Conservation (phyloP, 2,113 vertebrate genomes). For the Jacana jacana region DNA sequence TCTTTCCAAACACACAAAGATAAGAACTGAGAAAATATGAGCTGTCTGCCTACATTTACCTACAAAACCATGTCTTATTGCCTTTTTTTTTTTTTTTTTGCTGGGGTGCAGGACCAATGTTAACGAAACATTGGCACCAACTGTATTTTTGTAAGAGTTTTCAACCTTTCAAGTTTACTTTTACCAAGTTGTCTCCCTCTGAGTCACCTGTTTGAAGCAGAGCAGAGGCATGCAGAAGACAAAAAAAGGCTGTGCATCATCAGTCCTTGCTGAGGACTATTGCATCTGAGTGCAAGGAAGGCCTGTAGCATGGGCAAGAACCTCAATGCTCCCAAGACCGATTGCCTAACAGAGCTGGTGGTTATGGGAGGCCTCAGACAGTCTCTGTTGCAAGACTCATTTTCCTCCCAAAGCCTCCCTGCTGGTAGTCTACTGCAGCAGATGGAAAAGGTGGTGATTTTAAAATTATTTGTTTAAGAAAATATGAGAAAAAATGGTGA, state of each 20-base stretch:
- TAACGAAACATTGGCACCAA: neutral
- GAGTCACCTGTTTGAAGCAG: neutral
- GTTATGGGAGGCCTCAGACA: neutral
- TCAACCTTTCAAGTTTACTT: neutral
- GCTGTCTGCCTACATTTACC: neutral
- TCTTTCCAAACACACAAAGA: neutral
- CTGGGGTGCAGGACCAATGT: neutral
- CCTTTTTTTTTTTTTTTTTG: neutral
- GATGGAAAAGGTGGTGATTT: neutral
- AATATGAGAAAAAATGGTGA: neutral
- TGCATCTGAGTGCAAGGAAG: neutral
- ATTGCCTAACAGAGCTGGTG: neutral
- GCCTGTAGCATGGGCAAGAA: neutral
- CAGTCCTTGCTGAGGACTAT: neutral
- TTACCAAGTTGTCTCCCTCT: neutral
- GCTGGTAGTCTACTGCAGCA: neutral
- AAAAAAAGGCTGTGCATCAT: neutral
- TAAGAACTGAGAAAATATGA: neutral
- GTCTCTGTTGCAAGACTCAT: neutral
- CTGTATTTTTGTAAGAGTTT: neutral
- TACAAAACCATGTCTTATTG: neutral
- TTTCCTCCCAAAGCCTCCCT: neutral
- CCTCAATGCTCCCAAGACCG: fast-evolving
- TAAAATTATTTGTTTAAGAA: neutral
- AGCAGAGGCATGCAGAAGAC: neutral